phyloP scores from a whole-genome alignment of 2,888 invertebrate species.

The Drosophila siamana region DNA sequence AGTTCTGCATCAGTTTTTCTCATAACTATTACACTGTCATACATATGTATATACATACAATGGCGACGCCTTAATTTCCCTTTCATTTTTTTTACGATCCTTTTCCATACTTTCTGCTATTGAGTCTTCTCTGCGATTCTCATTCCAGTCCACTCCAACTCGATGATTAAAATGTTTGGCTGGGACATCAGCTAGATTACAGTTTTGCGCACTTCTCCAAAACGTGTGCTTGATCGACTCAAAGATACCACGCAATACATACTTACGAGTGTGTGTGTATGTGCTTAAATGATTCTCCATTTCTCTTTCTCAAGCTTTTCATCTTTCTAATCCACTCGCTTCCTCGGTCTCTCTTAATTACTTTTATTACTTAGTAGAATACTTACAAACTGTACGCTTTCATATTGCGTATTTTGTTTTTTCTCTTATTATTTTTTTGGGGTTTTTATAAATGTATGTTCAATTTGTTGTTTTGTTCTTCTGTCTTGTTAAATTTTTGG shows the following conservation, averaged over 20 bases:
- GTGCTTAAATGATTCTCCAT: conserved; percentile 68
- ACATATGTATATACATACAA: conserved; percentile 66
- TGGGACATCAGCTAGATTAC: conserved; percentile 16
- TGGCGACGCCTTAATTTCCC: conserved; percentile 41
- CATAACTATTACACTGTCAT: conserved; percentile 52
- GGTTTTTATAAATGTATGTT: conserved; percentile 65
- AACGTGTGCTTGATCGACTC: conserved; percentile 44
- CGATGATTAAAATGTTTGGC: conserved; percentile 47
- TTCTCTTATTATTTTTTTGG: not conserved
- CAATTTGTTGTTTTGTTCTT: conserved; percentile 55
- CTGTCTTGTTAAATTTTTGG: conserved; percentile 51
- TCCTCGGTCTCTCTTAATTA: conserved; percentile 55
- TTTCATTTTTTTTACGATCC: not conserved
- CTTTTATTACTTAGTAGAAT: conserved; percentile 73
- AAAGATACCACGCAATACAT: conserved; percentile 34
- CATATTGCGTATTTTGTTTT: conserved; percentile 32
- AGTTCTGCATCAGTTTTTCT: conserved; percentile 70
- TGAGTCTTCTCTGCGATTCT: conserved; percentile 6
- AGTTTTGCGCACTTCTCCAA: conserved; percentile 40
- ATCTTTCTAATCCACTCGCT: conserved; percentile 23
- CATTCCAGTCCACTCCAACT: not conserved
- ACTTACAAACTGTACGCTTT: conserved; percentile 77
- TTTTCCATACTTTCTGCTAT: not conserved
- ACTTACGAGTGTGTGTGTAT: conserved; percentile 27
- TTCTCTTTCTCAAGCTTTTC: not conserved